Conservation (phyloP, 2,113 vertebrate species). For the Syrmaticus mikado region DNA sequence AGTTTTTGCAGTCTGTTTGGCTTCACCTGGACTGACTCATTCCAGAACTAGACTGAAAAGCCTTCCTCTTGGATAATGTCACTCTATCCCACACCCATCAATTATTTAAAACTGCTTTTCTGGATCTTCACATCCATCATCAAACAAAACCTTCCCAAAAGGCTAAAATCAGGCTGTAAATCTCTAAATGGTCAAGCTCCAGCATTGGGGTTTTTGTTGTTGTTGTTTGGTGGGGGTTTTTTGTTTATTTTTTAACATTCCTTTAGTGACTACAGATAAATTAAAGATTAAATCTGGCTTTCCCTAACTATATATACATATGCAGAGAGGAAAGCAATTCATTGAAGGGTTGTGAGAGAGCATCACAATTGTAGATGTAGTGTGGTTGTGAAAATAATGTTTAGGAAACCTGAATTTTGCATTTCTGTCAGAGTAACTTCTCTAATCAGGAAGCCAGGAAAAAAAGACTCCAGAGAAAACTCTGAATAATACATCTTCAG, state of each 20-base stretch:
- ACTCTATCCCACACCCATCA: constrained; percentile 31
- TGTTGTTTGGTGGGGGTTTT: neutral
- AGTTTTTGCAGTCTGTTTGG: constrained; percentile 29
- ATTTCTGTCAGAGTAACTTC: neutral
- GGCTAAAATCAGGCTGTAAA: neutral
- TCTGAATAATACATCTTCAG: neutral
- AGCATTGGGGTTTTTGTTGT: neutral
- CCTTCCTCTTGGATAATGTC: constrained; percentile 44
- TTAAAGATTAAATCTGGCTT: neutral
- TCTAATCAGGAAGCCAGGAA: neutral
- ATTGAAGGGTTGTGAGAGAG: neutral
- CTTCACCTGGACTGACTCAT: constrained; percentile 52
- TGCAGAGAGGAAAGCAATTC: neutral
- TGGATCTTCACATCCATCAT: neutral
- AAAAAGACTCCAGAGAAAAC: neutral
- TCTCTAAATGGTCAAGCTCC: neutral
- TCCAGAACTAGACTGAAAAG: constrained; percentile 20
- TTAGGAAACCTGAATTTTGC: neutral
- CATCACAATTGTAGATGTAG: neutral
- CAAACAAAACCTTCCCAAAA: too few relatives aligned
- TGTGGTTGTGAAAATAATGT: neutral
- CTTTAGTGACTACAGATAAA: neutral
- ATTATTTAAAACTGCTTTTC: constrained; percentile 27
- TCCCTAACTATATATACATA: neutral
- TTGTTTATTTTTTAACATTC: neutral